phyloP scores from a whole-genome alignment of 2,888 invertebrate genomes.

The Oscheius sp. region DNA sequence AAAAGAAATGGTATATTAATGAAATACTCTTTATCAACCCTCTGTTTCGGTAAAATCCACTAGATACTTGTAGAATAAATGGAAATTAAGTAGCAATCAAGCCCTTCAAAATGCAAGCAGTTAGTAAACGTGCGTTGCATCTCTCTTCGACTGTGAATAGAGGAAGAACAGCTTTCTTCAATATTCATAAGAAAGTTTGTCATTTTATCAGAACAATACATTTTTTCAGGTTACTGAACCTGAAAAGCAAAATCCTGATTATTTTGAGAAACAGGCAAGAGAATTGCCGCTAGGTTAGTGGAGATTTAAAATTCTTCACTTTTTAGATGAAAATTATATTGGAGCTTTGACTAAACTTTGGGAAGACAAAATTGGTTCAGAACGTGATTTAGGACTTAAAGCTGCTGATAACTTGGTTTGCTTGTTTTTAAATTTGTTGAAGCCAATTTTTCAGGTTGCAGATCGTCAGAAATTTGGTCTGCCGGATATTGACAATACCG shows the following conservation, averaged over 20 bases:
- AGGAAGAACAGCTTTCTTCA: conserved; percentile 54
- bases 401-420: conserved; percentile 59
- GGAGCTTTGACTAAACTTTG: conserved; percentile 61
- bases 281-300: conserved; percentile 60
- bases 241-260: conserved; percentile 63
- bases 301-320: background rate
- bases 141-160: conserved; percentile 11
- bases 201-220: background rate
- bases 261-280: conserved; percentile 65
- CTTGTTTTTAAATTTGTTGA: background rate
- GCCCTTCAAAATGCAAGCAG: conserved; percentile 21
- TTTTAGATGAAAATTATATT: conserved; percentile 66
- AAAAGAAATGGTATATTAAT: conserved; percentile 8
- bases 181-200: conserved; percentile 63
- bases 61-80: background rate
- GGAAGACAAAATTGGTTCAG: conserved; percentile 65
- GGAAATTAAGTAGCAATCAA: background rate
- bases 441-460: conserved; percentile 39
- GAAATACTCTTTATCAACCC: background rate
- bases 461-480: conserved; percentile 60
- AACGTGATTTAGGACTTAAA: conserved; percentile 65
- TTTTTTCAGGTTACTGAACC: conserved; percentile 61
- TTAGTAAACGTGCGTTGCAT: conserved; percentile 19
- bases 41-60: background rate
- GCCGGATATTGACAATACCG: conserved; percentile 56